Evolutionary conservation across 2,888 invertebrate genomes (phyloP), one percentile per base, ranked within the genome.

Genomic region (Rapana venosa): DNA sequence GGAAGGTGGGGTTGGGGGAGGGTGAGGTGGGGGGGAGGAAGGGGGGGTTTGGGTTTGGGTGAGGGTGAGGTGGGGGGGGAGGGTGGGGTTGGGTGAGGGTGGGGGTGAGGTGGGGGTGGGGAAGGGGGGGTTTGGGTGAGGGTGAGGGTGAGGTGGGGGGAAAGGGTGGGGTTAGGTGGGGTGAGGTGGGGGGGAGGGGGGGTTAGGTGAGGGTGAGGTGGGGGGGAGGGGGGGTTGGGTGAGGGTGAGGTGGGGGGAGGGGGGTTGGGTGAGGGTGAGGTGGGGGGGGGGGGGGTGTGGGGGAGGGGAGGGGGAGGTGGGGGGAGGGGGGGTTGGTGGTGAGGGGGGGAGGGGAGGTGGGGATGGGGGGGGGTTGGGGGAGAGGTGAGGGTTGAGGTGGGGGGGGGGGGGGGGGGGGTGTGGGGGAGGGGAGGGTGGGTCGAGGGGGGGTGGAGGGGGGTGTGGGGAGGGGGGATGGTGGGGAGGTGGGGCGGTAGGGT

Each of bases 371-470:
- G n/a, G n/a, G n/a, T n/a, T n/a, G n/a, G n/a, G n/a, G n/a, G n/a
- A n/a, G n/a, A n/a, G 77, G 56, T 88, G 79, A 88, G 56, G 88
- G 79, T n/a, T 56, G 88, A 88, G 56, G 88, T 30, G 30, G 79
- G 79, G 77, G 88, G 79, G n/a, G n/a, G n/a, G 88, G 79, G n/a
- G 88, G 79, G n/a, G n/a, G n/a, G n/a, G n/a, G n/a, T n/a, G n/a
- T n/a, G n/a, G n/a, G n/a, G n/a, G n/a, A n/a, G n/a, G n/a, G n/a
- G n/a, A n/a, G n/a, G n/a, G n/a, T n/a, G n/a, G n/a, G n/a, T n/a
- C n/a, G n/a, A n/a, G n/a, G n/a, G n/a, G n/a, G n/a, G n/a, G n/a
- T n/a, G n/a, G n/a, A n/a, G n/a, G n/a, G n/a, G n/a, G n/a, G n/a
- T n/a, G n/a, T n/a, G n/a, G n/a, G n/a, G n/a, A n/a, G n/a, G n/a